Percentiles rank a stretch among this genome's conserved stretches.
These are phyloP conservation scores for Zosterops lateralis DNA, from an alignment of 2,113 vertebrate genomes.

Conservation along the genomic window DNA sequence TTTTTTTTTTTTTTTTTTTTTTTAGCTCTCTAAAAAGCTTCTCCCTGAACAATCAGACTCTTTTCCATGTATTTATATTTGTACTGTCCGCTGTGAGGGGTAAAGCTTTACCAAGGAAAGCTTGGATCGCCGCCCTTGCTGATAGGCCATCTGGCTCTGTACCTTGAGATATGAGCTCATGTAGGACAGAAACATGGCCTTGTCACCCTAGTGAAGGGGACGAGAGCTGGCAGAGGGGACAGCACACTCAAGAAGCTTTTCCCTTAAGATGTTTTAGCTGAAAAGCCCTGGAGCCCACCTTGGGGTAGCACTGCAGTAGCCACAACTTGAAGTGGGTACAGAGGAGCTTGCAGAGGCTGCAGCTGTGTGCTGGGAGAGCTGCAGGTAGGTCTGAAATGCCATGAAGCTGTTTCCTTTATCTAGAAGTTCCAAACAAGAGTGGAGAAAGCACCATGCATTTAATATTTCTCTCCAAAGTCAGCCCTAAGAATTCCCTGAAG, in stretches of 20 bases:
- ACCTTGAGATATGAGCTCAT: slow-evolving; percentile 49
- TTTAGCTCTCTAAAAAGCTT: slow-evolving; percentile 4
- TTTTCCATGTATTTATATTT: slow-evolving; percentile 49
- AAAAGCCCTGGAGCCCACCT: neutral
- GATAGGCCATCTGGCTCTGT: slow-evolving; percentile 57
- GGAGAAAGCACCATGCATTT: neutral
- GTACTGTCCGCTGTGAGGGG: slow-evolving; percentile 29
- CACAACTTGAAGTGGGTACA: neutral
- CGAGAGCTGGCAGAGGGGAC: neutral
- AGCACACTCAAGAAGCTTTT: neutral
- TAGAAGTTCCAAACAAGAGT: neutral
- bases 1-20: neutral
- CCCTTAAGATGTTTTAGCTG: neutral
- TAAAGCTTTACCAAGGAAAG: slow-evolving; percentile 28
- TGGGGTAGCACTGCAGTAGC: neutral
- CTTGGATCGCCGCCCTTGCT: slow-evolving; percentile 5
- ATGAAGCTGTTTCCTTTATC: neutral
- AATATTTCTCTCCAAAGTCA: neutral
- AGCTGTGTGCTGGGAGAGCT: neutral
- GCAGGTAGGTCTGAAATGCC: neutral
- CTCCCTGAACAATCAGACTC: slow-evolving; percentile 6
- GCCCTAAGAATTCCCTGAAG: neutral
- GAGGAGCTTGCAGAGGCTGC: neutral
- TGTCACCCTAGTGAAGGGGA: neutral
- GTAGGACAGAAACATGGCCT: neutral